Conservation (phyloP, 2,888 invertebrate species). For the Flabesymbios commensalis region DNA sequence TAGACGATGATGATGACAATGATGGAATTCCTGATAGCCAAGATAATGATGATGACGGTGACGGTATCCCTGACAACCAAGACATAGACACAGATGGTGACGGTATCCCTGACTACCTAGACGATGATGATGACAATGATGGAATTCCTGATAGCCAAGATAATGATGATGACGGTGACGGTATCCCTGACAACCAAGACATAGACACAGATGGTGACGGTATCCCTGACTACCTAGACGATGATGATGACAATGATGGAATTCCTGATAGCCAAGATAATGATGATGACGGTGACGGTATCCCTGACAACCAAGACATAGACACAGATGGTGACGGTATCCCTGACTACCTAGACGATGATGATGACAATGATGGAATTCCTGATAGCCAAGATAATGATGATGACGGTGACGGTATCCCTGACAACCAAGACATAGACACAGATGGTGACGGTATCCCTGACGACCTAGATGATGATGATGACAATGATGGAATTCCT, state of each 20-base stretch:
- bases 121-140: constrained; percentile 38
- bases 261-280: constrained; percentile 26
- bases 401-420: constrained; percentile 48
- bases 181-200: constrained; percentile 8
- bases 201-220: constrained; percentile 9
- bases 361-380: constrained; percentile 49
- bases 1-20: constrained; percentile 22
- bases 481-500: constrained; percentile 14
- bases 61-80: constrained; percentile 50
- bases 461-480: constrained; percentile 12
- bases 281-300: constrained; percentile 53
- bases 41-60: constrained; percentile 47
- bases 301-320: constrained; percentile 46
- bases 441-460: constrained; percentile 28
- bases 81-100: constrained; percentile 23
- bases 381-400: constrained; percentile 27
- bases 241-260: constrained; percentile 6
- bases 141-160: constrained; percentile 45
- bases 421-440: constrained; percentile 36
- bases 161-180: constrained; percentile 30
- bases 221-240: not conserved
- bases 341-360: constrained; percentile 28
- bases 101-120: constrained; percentile 46
- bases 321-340: constrained; percentile 31
- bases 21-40: constrained; percentile 45